Base-by-base conservation (phyloP, 2,888 invertebrate species). In the Isotomurus palustris region DNA sequence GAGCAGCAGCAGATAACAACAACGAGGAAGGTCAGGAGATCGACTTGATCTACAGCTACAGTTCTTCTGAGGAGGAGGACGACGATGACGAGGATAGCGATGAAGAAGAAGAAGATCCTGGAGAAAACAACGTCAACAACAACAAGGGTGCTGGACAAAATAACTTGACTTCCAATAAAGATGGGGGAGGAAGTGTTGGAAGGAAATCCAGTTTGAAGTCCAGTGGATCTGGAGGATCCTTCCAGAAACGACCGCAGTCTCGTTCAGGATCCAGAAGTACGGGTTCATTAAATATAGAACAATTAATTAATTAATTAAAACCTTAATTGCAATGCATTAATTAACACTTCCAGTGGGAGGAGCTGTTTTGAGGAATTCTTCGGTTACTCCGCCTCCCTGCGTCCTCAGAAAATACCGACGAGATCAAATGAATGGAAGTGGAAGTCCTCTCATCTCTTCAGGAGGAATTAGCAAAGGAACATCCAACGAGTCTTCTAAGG, bases 331-430 rank as follows among this genome's bases (percentile, higher is more conserved):
- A n/a, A n/a, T n/a, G n/a, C n/a, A n/a, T n/a, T n/a, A n/a, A n/a
- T 32, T 10, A 32, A 32, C 14, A 32, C 14, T 32, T 32, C 14
- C 8, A 32, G 14, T 10, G 12, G 3, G 6, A 43, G 43, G 43
- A 17, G 10, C 43, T 10, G 17, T 19, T 4, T 43, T 24, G 10
- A 38, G 64, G 24, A 56, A 64, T 40, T 56, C 64, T n/a, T 64
- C 67, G 17, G 59, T 65, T 32, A 66, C 66, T 8, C 66, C 68
- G 24, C 66, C 68, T 21, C 68, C 68, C 10, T 67, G 68, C 32
- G 58, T 67, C 10, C 53, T 64, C 21, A 53, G 68, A 29, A 64
- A 66, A 35, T 60, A 64, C 32, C 40, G 66, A 29, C 58, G 63
- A 17, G 65, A 66, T 28, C 64, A 62, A 49, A 56, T 17, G 29